Base-by-base conservation (phyloP, 2,888 invertebrate species). In the Dioctria rufipes region DNA sequence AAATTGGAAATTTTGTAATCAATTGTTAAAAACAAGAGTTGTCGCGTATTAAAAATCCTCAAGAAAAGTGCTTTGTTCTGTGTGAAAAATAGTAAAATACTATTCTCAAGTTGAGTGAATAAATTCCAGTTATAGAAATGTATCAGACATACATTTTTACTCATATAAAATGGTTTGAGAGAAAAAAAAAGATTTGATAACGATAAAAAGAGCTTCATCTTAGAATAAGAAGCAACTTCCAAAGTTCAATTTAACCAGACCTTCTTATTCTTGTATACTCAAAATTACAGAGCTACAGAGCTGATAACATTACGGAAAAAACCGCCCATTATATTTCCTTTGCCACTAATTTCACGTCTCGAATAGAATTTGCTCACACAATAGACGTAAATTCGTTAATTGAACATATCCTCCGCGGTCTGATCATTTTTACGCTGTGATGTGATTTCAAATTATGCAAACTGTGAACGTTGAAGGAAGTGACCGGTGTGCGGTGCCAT, bases 341-440 rank as follows among this genome's bases (percentile, higher is more conserved):
- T 77, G 39, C 37, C 25, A 77, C 54, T 73, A 77, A 77, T 63
- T 63, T 63, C n/a, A 39, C 46, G 77, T 39, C 63, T 77, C 63
- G 77, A 46, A 63, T 66, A 42, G 49, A 46, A 61, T n/a, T 63
- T 49, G 63, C 9, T 39, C 77, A 77, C 25, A 25, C 77, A 77
- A 77, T 77, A 63, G 63, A 77, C 5, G 49, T 49, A 77, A 61
- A 77, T 77, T 77, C 63, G 63, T 77, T 77, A 77, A 77, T 77
- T 77, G 77, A 63, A 39, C 63, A 77, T 77, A 77, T 77, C 77
- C 77, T 77, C 77, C 63, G 49, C 46, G 77, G 54, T 4, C 54
- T 42, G 69, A 6, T 51, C 58, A 58, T 73, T 71, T 60, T 73
- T 73, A 54, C 42, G 73, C 43, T 54, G 60, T 51, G 73, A 51